Conservation (phyloP, 2,888 invertebrate genomes). For the Orthosia incerta region DNA sequence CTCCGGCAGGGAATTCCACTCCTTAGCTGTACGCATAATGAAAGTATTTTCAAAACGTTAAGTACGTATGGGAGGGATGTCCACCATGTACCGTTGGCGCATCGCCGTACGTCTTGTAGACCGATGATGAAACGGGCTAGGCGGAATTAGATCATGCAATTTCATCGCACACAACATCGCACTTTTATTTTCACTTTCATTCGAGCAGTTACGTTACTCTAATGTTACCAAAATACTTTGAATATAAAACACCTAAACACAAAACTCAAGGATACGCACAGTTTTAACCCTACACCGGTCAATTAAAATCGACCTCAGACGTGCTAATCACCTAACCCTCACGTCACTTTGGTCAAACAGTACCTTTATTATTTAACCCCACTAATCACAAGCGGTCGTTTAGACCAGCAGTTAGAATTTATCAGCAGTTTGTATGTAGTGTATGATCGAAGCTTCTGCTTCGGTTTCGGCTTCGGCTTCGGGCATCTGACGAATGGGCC, state of each 20-base stretch:
- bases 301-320: conserved; percentile 34
- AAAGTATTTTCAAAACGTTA: too few relatives aligned
- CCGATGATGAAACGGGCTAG: too few relatives aligned
- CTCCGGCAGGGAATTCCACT: too few relatives aligned
- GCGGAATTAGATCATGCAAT: too few relatives aligned
- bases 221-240: neutral
- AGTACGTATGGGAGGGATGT: too few relatives aligned
- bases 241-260: neutral
- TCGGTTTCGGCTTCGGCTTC: too few relatives aligned
- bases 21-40: too few relatives aligned
- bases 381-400: conserved; percentile 51
- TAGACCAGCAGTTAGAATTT: conserved; percentile 51
- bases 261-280: neutral
- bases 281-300: neutral
- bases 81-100: too few relatives aligned
- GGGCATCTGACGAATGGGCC: too few relatives aligned
- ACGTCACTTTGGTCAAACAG: conserved; percentile 44
- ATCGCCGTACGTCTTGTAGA: too few relatives aligned
- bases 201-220: neutral
- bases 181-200: neutral
- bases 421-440: conserved; percentile 22
- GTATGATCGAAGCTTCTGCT: too few relatives aligned
- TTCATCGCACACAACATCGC: too few relatives aligned
- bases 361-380: conserved; percentile 48
- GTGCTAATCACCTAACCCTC: conserved; percentile 36